Evolutionary conservation across 2,113 vertebrate genomes (phyloP), one percentile per base, ranked within the genome.

Genomic region (Uria lomvia): DNA sequence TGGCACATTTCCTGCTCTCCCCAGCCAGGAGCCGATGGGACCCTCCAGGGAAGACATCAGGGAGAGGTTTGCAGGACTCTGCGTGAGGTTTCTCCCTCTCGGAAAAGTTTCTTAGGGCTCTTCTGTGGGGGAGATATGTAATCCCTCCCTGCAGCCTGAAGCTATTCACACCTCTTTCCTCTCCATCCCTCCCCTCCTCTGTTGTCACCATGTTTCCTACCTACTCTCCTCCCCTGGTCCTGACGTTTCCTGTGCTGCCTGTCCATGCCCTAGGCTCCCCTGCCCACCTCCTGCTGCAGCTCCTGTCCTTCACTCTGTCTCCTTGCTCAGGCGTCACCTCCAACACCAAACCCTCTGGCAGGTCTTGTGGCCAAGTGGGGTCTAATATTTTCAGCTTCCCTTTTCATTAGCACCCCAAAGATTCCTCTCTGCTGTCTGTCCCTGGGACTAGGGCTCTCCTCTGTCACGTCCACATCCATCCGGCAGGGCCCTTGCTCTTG

Each of bases 1-100:
- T 45, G 53, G 60, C 59, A 66, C 0, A 0, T 47, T 24, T 86
- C 56, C 32, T 1, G 2, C 8, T 86, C 52, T 93, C 43, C 49
- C 62, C 60, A 49, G 42, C 20, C 40, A 52, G 49, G 12, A 88
- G 42, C 42, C 15, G 14, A 27, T 65, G 49, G n/a, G 27, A 94
- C n/a, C 22, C 42, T 49, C 17, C 27, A 36, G 45, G 49, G 45
- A 72, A 84, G 49, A 36, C 30, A 84, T 12, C n/a, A 52, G 10
- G 18, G 20, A 80, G 58, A 85, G 19, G n/a, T 89, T 81, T 84
- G 40, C 63, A 93, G n/a, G 50, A 77, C 21, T 76, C 68, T 72
- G 15, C 6, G 2, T 68, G 71, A 62, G 8, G 8, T 73, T 11
- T 80, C 19, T 50, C 34, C 34, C 42, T 71, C 24, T 79, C 1